A percentile compares a stretch with the other conserved stretches of the same genome.
Evolutionary conservation across 30 jellyfish, hydroid and myxozoan species (phyloP).

Genomic region (Nemopilema nomurai): DNA sequence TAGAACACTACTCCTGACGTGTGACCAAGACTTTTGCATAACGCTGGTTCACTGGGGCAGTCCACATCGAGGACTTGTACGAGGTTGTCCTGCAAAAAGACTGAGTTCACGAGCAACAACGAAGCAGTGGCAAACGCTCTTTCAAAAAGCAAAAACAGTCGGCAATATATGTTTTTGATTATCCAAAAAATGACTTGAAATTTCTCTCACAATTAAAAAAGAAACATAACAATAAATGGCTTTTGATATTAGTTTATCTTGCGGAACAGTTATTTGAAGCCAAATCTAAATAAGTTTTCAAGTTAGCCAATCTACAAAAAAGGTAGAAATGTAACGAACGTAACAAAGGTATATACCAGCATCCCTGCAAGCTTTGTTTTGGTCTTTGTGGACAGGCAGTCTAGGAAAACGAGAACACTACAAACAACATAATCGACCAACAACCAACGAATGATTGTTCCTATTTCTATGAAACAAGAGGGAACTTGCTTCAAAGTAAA

Average conservation of each 20-base stretch:
- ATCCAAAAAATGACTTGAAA: background rate
- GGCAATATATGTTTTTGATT: background rate
- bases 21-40: slow-evolving; percentile 74
- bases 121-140: background rate
- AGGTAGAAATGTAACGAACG: background rate
- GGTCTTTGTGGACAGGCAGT: slow-evolving; percentile 69
- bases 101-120: background rate
- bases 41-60: slow-evolving; percentile 50
- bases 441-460: no score
- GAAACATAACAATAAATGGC: no score
- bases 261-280: no score
- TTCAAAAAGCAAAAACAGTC: no score
- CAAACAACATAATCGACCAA: background rate
- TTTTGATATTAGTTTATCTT: no score
- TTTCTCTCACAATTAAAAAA: no score
- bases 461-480: no score
- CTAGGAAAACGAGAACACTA: slow-evolving; percentile 19
- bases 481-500: no score
- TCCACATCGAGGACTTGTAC: slow-evolving; percentile 75
- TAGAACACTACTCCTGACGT: slow-evolving; percentile 72
- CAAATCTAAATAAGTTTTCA: slow-evolving; percentile 1
- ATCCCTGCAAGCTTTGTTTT: slow-evolving; percentile 71
- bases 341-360: slow-evolving; percentile 61
- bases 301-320: background rate
- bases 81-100: slow-evolving; percentile 69